Base-by-base conservation (phyloP, 2,797 vertebrate genomes). In the Anniella stebbinsi region DNA sequence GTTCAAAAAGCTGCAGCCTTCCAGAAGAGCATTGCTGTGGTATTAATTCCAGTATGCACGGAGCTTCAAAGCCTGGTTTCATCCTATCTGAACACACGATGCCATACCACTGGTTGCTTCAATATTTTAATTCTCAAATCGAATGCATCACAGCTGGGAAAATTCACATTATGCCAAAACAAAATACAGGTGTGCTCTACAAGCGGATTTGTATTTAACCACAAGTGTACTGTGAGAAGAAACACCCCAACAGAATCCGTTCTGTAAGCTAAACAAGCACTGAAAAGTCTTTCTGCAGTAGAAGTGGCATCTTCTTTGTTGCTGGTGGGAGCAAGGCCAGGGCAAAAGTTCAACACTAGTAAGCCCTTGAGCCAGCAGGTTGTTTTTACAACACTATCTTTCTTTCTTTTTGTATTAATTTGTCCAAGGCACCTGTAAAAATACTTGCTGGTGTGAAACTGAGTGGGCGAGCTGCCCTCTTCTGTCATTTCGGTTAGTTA, bases 341-440 rank as follows among this genome's bases (percentile, higher is more conserved):
- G 38, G n/a, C 86, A 63, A 80, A 63, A 38, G n/a, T 60, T 78
- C 57, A 76, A 87, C 72, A 28, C 30, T 45, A 80, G 48, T 10
- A 75, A 66, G 12, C 54, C 41, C 66, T 80, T 91, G 87, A 69
- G 88, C 87, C 45, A 78, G 70, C 18, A 67, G 8, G 41, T 17
- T 63, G 86, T 89, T 88, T 84, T 84, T 90, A 94, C 82, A 92
- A 92, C 41, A 57, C 10, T n/a, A 81, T 18, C 45, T 66, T 80
- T 48, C 67, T 78, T 60, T n/a, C 3, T 45, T 45, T 75, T 48
- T 51, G 41, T n/a, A 0, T 89, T 25, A 1, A 41, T 92, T 95
- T 92, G 91, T 93, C 93, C 94, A 97, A 97, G 97, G 97, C 97
- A 97, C 97, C 95, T 96, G 91, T 90, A 70, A 95, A 96, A 95